Conservation (phyloP, 2,113 vertebrate species). For the Nycticebus coucang region DNA sequence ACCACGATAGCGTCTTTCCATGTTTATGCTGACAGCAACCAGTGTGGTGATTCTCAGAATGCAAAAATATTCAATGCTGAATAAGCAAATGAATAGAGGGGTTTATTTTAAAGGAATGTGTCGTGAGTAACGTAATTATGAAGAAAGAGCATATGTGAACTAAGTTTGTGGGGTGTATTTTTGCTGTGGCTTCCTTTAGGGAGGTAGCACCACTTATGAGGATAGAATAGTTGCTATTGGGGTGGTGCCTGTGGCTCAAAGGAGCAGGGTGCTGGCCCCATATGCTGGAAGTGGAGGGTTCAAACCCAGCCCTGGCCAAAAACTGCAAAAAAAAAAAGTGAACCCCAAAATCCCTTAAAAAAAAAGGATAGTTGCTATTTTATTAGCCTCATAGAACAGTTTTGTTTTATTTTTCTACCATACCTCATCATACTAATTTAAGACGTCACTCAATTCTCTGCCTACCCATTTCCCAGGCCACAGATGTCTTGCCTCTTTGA, state of each 20-base stretch:
- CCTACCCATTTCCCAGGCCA: background rate
- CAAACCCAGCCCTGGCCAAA: no score
- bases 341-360: background rate
- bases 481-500: background rate
- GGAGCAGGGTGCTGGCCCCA: no score
- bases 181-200: background rate
- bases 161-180: background rate
- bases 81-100: background rate
- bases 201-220: no score
- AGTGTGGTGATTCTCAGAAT: background rate
- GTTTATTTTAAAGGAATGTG: background rate
- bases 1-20: background rate
- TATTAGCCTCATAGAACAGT: no score
- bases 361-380: background rate
- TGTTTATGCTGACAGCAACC: background rate
- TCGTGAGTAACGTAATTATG: background rate
- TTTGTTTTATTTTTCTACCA: background rate
- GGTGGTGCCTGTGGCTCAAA: no score
- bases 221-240: no score
- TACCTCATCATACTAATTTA: constrained; percentile 1
- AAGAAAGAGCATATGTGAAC: background rate
- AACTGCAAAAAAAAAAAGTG: no score
- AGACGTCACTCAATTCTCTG: background rate
- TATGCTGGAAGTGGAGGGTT: no score
- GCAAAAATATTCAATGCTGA: background rate